Conservation (phyloP, 1,140 invertebrate genomes). For the Holotrichia oblita region DNA sequence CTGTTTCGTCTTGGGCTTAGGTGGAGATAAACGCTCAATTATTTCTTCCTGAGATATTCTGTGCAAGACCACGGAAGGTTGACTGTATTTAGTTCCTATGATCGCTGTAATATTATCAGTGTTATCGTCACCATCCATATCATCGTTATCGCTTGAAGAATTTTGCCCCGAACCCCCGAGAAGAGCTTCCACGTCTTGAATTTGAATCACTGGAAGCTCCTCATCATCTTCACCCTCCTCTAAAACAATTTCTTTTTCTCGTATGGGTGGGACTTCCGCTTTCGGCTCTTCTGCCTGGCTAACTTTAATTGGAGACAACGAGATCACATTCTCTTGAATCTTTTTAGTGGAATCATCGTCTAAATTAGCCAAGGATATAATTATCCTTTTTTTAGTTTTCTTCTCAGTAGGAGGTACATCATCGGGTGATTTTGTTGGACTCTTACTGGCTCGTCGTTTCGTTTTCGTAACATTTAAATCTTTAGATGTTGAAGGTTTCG, state of each 20-base stretch:
- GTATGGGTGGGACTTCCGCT: not conserved
- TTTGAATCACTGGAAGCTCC: not conserved
- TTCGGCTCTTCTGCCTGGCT: not conserved
- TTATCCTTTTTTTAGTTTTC: not conserved
- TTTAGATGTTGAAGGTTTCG: too few relatives aligned
- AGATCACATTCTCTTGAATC: not conserved
- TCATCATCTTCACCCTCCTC: not conserved
- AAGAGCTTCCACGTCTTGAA: not conserved
- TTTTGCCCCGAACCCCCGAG: not conserved
- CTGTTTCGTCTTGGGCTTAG: too few relatives aligned
- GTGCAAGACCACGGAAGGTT: too few relatives aligned
- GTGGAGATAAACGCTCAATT: too few relatives aligned
- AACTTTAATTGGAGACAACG: not conserved
- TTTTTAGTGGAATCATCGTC: not conserved
- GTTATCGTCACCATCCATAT: not conserved
- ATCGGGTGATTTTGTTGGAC: too few relatives aligned
- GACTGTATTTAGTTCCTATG: too few relatives aligned
- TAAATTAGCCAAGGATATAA: not conserved
- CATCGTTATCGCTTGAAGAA: too few relatives aligned
- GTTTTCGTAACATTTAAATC: too few relatives aligned
- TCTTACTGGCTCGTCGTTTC: too few relatives aligned
- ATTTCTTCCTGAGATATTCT: too few relatives aligned
- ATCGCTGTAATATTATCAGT: too few relatives aligned
- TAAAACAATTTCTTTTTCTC: not conserved
- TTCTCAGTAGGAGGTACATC: not conserved